Base-by-base conservation (phyloP, 2,113 vertebrate genomes). In the Larimichthys crocea region DNA sequence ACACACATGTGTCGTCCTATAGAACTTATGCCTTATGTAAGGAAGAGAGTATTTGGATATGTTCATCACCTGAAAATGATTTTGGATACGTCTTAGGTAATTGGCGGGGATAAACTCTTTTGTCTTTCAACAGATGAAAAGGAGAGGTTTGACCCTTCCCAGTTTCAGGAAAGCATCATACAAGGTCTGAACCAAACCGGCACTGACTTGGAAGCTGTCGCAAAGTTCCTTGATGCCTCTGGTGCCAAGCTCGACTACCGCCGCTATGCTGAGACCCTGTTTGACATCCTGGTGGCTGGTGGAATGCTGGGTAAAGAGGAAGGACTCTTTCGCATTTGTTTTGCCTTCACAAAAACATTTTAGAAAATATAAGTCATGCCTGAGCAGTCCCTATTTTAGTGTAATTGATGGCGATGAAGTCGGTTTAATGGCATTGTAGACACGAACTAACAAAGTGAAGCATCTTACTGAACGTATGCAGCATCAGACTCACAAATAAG, bases 81-180 rank as follows among this genome's bases (percentile, higher is more conserved):
- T 48, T 52, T 61, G 3, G 4, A 55, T 44, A 20, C 6, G 10
- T 10, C 22, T 26, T 53, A 29, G 26, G 10, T 69, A 16, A 19
- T 14, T 44, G 3, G 3, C 16, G 56, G 3, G 8, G 12, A 31
- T 60, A 26, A 65, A 60, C 11, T 61, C 3, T 17, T 4, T 17
- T 40, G 0, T 50, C 2, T 63, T 64, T 60, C 61, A 15, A 74
- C 92, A 99, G 98, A 99, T 99, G 98, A 99, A 97, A 99, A 99
- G 96, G 98, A 99, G 97, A 99, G 97, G 94, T 99, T 99, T 98
- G 98, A 99, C 94, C 98, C 98, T 94, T 94, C 97, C 95, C 97
- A 99, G 94, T 99, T 99, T 96, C 98, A 99, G 95, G 98, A 99
- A 95, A 98, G 96, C 92, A 99, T 99, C 90, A 97, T 99, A 94